These are phyloP conservation scores for Fissipunctia ypsillon DNA, from an alignment of 2,888 invertebrate genomes.

Conservation along the genomic window DNA sequence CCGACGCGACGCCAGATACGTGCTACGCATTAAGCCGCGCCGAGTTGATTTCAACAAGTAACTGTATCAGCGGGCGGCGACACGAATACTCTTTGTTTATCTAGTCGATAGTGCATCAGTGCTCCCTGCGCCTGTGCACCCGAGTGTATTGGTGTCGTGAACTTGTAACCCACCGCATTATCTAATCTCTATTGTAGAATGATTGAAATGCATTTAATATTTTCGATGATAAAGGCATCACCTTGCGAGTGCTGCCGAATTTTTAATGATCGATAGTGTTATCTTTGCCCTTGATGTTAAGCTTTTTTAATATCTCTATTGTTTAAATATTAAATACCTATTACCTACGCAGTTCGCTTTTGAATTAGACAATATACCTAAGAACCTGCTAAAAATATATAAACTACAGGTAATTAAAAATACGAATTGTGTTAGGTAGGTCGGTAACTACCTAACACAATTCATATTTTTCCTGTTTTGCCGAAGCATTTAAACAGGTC, in stretches of 20 bases:
- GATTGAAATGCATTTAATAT: conserved; percentile 60
- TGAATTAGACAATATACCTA: conserved; percentile 9
- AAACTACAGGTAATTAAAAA: neutral
- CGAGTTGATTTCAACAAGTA: conserved; percentile 55
- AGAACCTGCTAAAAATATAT: neutral
- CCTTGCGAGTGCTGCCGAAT: conserved; percentile 63
- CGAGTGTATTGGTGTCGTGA: conserved; percentile 57
- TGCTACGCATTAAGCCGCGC: conserved; percentile 66
- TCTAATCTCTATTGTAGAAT: conserved; percentile 68
- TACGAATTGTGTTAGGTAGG: neutral
- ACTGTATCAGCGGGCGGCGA: conserved; percentile 39
- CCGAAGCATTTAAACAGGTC: conserved; percentile 17
- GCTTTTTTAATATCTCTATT: conserved; percentile 63
- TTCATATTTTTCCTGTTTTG: conserved; percentile 50
- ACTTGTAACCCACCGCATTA: conserved; percentile 65
- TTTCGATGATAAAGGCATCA: conserved; percentile 61
- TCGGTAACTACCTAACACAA: conserved; percentile 14
- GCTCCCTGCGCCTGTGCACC: conserved; percentile 54
- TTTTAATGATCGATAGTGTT: conserved; percentile 69
- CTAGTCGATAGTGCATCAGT: conserved; percentile 52
- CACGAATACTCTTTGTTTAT: conserved; percentile 74
- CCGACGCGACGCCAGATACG: conserved; percentile 64
- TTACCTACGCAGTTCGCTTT: conserved; percentile 12
- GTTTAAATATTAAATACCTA: conserved; percentile 32
- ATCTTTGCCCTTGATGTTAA: conserved; percentile 73